Evolutionary conservation across 2,888 invertebrate genomes (phyloP), one percentile per base, ranked within the genome.

Genomic region (Unio delphinus): DNA sequence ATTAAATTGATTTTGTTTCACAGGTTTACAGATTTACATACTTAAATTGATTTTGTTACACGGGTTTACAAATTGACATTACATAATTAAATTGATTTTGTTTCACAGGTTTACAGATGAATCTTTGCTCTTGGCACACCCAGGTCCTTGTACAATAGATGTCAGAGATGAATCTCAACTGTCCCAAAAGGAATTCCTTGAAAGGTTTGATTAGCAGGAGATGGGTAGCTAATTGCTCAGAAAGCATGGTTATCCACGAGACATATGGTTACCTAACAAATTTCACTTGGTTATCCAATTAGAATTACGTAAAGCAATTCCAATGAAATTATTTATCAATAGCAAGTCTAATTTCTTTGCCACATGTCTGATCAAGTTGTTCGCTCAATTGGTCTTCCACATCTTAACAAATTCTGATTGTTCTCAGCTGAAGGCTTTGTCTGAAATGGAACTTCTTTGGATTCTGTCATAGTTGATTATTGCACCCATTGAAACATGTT

Each of bases 121-220:
- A 63, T 68, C 78, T n/a, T 67, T 76, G 11, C 71, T 81, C 60
- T 56, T 88, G 55, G 89, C 86, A 4, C 64, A 79, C n/a, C 83
- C 86, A 26, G 89, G 89, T 4, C 85, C 86, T 6, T 89, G 89
- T 76, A 86, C 84, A 64, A 82, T 89, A 64, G 87, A 88, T 67
- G 75, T 85, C 2, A 70, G 85, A 65, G 82, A 86, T 68, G 54
- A 73, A 68, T 61, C 60, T 23, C 28, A 66, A 0, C 68, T 87
- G 17, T 72, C 84, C 17, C 85, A 85, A 61, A 28, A 80, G 64
- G 80, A 84, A 68, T 87, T 87, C 74, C 66, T 85, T 2, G 65
- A 82, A 61, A 78, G 78, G 86, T 86, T 30, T 55, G 56, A 55
- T 45, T 11, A 26, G 11, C n/a, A 58, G 61, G 20, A 26, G 18